These are phyloP conservation scores for Rhinoraja longicauda DNA, from an alignment of 2,797 vertebrate genomes.

Conservation along the genomic window DNA sequence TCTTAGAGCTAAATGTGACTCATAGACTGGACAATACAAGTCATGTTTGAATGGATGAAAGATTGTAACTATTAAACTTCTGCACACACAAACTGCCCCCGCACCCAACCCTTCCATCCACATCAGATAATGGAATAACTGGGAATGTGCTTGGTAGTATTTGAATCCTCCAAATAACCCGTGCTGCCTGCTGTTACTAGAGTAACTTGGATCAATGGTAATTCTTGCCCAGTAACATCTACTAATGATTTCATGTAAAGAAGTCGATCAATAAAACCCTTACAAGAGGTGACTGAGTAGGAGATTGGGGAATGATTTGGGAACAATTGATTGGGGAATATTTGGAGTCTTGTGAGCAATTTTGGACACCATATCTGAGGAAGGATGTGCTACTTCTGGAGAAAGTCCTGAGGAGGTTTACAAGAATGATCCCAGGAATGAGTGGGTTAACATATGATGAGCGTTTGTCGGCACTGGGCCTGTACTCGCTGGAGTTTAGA, in stretches of 20 bases:
- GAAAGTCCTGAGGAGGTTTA: too few species aligned
- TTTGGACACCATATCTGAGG: neutral
- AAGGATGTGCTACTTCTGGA: too few species aligned
- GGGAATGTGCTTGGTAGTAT: neutral
- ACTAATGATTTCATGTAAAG: too few species aligned
- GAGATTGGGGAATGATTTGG: neutral
- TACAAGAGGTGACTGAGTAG: neutral
- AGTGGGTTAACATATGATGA: too few species aligned
- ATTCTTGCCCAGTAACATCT: neutral
- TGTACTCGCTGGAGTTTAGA: too few species aligned
- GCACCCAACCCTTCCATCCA: neutral
- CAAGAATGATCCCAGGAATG: too few species aligned
- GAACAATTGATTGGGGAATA: too few species aligned
- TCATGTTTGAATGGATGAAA: neutral
- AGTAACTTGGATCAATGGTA: neutral
- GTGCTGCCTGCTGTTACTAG: neutral
- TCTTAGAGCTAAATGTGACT: neutral
- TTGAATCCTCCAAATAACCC: neutral
- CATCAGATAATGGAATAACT: neutral
- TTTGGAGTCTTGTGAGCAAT: neutral
- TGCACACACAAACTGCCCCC: neutral
- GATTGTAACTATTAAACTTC: neutral
- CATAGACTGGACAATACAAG: neutral
- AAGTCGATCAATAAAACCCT: neutral
- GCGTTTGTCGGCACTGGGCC: too few species aligned